Base-by-base conservation (phyloP, 2,113 vertebrate species). In the Raja brachyura region DNA sequence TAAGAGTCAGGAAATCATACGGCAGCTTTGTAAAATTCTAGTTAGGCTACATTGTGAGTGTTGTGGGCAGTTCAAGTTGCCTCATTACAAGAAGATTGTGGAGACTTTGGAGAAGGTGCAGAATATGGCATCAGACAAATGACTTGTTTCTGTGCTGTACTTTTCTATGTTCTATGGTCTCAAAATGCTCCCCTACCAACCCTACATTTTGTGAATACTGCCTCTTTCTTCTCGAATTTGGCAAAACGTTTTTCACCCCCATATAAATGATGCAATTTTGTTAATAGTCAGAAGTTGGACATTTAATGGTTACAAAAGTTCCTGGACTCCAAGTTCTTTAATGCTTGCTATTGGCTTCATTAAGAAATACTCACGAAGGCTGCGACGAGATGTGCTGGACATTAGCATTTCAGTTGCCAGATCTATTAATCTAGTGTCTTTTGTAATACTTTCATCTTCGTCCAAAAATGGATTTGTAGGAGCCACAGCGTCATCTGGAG, bases 401-500 rank as follows among this genome's bases (percentile, higher is more conserved):
- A 98, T 99, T 68, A 99, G 97, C 96, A 98, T 97, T 92, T 99
- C 99, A 73, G 98, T 96, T 0, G 98, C 99, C 93, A 98, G 95
- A 94, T 99, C 99, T 0, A 98, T 94, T 76, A 98, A 96, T 63
- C 96, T 96, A 0, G 97, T 97, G 59, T 98, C 98, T 93, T 98
- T 98, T 95, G 98, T 98, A 77, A 96, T 95, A 63, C 95, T 94
- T 94, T 98, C 98, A 54, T 99, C 98, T 93, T 99, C 98, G 93
- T 99, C 98, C 95, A 99, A 94, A 95, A 99, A 99, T 0, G 99
- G 99, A 94, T 99, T 99, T 0, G 98, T 98, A 48, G 99, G 99
- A 0, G 98, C 98, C 22, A 99, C 97, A 0, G 97, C 97, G 94
- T 99, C 98, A 76, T 99, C 98, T 95, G 98, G 98, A 33, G 97